Percentiles rank a stretch among this genome's conserved stretches.
phyloP scores from a whole-genome alignment of 2,888 invertebrate genomes.

The Oligia strigilis region DNA sequence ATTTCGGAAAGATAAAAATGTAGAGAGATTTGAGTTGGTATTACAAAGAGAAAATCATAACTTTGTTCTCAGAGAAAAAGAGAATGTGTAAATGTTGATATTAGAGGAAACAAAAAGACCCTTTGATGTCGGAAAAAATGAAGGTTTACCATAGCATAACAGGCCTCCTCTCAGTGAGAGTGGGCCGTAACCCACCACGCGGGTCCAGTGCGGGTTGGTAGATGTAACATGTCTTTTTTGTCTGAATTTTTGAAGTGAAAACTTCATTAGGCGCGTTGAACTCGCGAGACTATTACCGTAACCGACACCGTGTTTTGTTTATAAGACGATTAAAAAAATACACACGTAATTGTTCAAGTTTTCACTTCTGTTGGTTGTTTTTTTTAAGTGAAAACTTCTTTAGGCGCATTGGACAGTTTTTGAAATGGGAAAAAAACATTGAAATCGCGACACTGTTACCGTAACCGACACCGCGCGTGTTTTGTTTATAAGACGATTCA shows the following conservation, averaged over 20 bases:
- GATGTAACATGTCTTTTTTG: not conserved
- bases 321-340: no score
- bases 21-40: not conserved
- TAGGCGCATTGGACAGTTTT: no score
- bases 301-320: no score
- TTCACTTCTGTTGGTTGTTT: no score
- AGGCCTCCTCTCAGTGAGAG: not conserved
- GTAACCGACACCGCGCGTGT: no score
- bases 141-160: not conserved
- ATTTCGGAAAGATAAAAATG: conserved; percentile 45
- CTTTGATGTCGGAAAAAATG: not conserved
- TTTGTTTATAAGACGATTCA: no score
- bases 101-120: not conserved
- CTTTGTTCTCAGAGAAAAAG: not conserved
- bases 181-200: not conserved
- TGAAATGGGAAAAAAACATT: no score
- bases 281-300: no score
- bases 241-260: not conserved
- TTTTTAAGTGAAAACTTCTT: not conserved
- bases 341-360: no score
- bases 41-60: not conserved
- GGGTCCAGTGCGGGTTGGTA: not conserved
- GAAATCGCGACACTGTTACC: no score
- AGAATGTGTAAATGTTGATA: not conserved
- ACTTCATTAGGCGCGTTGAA: no score